Evolutionary conservation across 2,797 vertebrate species (phyloP), one percentile per base, ranked within the genome.

Genomic region (Epinephelus coioides): DNA sequence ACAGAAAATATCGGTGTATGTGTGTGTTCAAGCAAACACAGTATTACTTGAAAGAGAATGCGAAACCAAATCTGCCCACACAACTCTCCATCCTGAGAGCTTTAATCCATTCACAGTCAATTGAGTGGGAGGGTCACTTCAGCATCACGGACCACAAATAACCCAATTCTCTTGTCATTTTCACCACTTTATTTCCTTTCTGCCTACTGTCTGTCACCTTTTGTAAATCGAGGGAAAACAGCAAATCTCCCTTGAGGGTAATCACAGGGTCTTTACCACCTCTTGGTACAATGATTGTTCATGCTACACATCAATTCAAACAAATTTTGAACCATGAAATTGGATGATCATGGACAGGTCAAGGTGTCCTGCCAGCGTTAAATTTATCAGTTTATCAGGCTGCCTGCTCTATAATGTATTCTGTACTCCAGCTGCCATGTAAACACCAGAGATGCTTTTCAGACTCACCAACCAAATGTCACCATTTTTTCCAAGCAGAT

Each of bases 311-410:
- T 1, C 18, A 40, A 56, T 53, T 38, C 6, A 19, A 47, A 64
- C 47, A 54, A 2, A 44, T 13, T 61, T 15, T 8, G 2, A 65
- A 50, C 25, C 56, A 50, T 75, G 72, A 72, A 76, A 63, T 47
- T 72, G 56, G 55, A 30, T 43, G 38, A 59, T 53, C 38, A 57
- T 0, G 1, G 56, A 59, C 13, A 27, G 25, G 25, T 64, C 53
- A 53, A 19, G 7, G 40, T 38, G 2, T 38, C 21, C 11, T 1
- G 19, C 11, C 44, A 7, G 44, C 11, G 3, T 21, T 8, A n/a
- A 21, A 63, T 62, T 49, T 19, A 71, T 79, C 17, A 77, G 53
- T 59, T 50, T 66, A 59, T 67, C 54, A 50, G 51, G 7, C 50
- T 50, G 15, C 47, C n/a, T 72, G 21, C 51, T 71, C 44, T 53